Percentiles rank a stretch among this genome's conserved stretches.
phyloP scores from a whole-genome alignment of 64 coral and sea anemone genomes.

The Stichodactyla helianthus region DNA sequence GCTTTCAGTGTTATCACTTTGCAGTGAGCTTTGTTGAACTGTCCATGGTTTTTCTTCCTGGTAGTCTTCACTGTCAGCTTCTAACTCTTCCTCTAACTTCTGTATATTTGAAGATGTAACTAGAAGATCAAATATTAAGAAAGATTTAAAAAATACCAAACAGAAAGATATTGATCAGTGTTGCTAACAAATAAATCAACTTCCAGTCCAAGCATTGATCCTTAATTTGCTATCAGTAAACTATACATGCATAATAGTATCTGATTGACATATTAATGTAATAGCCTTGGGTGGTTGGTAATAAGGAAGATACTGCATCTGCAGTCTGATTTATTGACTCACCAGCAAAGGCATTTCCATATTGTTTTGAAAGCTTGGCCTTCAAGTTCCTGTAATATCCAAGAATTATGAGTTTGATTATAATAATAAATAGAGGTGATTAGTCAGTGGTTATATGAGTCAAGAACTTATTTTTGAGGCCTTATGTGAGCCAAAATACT shows the following conservation, averaged over 20 bases:
- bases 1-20: not conserved
- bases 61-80: slow-evolving; percentile 12
- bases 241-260: too few species aligned
- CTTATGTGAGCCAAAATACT: too few species aligned
- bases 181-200: too few species aligned
- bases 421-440: too few species aligned
- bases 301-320: too few species aligned
- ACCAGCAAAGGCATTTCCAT: slow-evolving; percentile 80
- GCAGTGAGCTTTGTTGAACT: not conserved
- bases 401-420: not conserved
- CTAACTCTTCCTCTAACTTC: slow-evolving; percentile 56
- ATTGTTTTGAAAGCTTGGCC: slow-evolving; percentile 85
- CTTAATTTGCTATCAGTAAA: too few species aligned
- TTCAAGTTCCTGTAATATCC: slow-evolving; percentile 59
- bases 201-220: too few species aligned
- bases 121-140: not conserved
- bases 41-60: slow-evolving; percentile 20
- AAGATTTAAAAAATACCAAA: not conserved
- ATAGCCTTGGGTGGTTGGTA: too few species aligned
- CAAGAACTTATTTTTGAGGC: not conserved
- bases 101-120: slow-evolving; percentile 36
- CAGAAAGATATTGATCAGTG: too few species aligned
- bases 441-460: not conserved
- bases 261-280: too few species aligned
- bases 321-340: not conserved